Evolutionary conservation across 2,797 vertebrate species (phyloP), one percentile per base, ranked within the genome.

Genomic region (Gila robusta): DNA sequence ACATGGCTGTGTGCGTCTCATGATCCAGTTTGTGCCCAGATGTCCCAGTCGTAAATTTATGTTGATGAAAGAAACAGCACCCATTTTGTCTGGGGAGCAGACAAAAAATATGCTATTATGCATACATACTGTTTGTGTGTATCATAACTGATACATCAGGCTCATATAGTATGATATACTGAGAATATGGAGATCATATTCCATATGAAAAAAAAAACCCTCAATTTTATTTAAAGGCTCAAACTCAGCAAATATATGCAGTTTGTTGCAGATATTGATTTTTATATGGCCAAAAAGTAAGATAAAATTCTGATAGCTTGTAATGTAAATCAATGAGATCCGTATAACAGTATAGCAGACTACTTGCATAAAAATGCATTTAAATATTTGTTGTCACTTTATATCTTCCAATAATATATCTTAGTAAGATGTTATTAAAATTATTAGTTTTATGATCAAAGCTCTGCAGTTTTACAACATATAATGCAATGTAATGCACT

Each of bases 11-110:
- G 52, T 56, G 76, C 4, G 35, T 66, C 17, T 44, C 41, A 0
- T 49, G 41, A 32, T 49, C 78, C 64, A 73, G 76, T 54, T 32
- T 64, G 35, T 49, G 49, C 84, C 81, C 82, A 76, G 81, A 62
- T 85, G 17, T 39, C n/a, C 72, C 78, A 52, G 41, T 76, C 8
- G 4, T 41, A 73, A 74, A 67, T 47, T 6, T 76, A 28, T 32
- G 32, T 32, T 32, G 32, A 23, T 69, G 62, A 66, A 59, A 72
- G 17, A 71, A 70, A 17, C 17, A 69, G 56, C 59, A 56, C 72
- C 32, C 5, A 14, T 62, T 71, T 47, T 23, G 6, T 74, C 54
- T 74, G n/a, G 41, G 37, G 39, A 69, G 64, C 19, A 87, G 49
- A 80, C 79, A 70, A 4, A 85, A 70, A 37, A 49, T 32, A 73